Percentiles rank a stretch among this genome's conserved stretches.
These are phyloP conservation scores for Argyrosomus japonicus DNA, from an alignment of 2,113 vertebrate species.

Conservation along the genomic window DNA sequence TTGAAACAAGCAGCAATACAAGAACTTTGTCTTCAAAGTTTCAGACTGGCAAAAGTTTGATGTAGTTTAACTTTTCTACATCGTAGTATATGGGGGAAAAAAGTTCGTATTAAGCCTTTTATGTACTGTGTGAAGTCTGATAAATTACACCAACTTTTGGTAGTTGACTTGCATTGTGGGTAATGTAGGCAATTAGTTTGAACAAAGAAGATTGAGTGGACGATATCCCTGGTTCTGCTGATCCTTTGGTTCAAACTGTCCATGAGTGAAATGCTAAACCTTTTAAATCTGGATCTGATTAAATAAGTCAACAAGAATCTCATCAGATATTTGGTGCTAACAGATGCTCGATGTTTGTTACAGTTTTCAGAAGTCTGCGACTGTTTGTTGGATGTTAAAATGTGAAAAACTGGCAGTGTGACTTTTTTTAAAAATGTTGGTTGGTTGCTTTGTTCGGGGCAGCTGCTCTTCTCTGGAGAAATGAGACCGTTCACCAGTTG, in stretches of 20 bases:
- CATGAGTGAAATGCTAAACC: too few species aligned
- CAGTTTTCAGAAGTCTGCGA: too few species aligned
- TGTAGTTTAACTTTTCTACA: too few species aligned
- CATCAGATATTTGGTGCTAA: not conserved
- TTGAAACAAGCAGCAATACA: not conserved
- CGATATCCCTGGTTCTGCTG: not conserved
- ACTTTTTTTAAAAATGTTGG: not conserved
- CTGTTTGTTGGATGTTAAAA: not conserved
- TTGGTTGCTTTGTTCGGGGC: not conserved
- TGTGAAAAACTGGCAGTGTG: not conserved
- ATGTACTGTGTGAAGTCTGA: not conserved
- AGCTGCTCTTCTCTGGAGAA: not conserved
- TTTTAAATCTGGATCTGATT: too few species aligned
- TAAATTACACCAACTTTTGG: not conserved
- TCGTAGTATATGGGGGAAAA: too few species aligned
- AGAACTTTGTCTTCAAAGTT: too few species aligned
- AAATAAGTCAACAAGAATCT: not conserved
- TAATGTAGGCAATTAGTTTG: not conserved
- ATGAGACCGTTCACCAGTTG: not conserved
- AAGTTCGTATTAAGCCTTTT: not conserved
- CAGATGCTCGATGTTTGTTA: too few species aligned
- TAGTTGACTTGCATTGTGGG: not conserved
- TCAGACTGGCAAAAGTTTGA: too few species aligned
- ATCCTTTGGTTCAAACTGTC: not conserved
- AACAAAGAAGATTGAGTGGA: not conserved